Percentiles rank a stretch among this genome's conserved stretches.
Conservation (phyloP, 1,140 invertebrate genomes). For the Daktulosphaira vitifoliae region DNA sequence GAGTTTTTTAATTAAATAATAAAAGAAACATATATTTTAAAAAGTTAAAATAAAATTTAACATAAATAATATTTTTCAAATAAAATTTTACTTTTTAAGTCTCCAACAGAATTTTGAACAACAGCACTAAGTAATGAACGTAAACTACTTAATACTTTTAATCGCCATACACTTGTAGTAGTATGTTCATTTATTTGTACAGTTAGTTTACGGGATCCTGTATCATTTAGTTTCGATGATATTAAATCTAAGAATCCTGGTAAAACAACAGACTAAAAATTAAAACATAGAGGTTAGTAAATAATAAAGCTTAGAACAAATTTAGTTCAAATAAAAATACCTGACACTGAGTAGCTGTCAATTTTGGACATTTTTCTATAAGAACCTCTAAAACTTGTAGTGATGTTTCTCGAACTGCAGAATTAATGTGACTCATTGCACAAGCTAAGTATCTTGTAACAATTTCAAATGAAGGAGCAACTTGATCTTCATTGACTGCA, state of each 20-base stretch:
- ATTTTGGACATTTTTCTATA: constrained; percentile 50
- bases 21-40: too few species aligned
- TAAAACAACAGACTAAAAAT: constrained; percentile 47
- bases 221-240: constrained; percentile 54
- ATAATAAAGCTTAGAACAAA: background rate
- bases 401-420: constrained; percentile 69
- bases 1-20: too few species aligned
- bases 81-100: constrained; percentile 15
- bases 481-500: constrained; percentile 40
- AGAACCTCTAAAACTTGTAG: constrained; percentile 64
- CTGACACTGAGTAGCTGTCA: constrained; percentile 55
- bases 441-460: constrained; percentile 69
- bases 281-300: background rate
- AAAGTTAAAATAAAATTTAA: too few species aligned
- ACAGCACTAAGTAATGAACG: constrained; percentile 52
- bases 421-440: constrained; percentile 77
- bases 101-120: constrained; percentile 35
- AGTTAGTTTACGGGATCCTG: constrained; percentile 53
- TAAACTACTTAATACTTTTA: constrained; percentile 59
- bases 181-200: constrained; percentile 56
- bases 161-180: constrained; percentile 63
- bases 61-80: too few species aligned
- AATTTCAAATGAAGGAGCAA: constrained; percentile 61
- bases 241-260: constrained; percentile 72
- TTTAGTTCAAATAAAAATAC: constrained; percentile 37